Evolutionary conservation across 2,797 vertebrate species (phyloP), one percentile per base, ranked within the genome.

Genomic region (Etheostoma nigrum): DNA sequence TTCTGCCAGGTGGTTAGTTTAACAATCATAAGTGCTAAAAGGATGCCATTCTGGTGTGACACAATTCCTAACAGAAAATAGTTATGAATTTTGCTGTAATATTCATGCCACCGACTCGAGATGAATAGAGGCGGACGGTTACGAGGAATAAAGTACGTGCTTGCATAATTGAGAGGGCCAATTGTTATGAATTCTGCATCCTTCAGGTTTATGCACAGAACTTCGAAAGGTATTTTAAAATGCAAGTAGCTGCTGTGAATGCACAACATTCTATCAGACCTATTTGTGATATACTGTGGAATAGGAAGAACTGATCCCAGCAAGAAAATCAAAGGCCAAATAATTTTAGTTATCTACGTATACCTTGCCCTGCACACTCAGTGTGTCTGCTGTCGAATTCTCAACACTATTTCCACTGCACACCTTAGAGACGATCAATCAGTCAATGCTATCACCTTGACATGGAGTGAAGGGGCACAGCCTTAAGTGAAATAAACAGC

Each of bases 401-500:
- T 62, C 15, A 63, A 49, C 77, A 83, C 36, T 51, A 75, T 80
- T 86, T 79, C 53, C 66, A 58, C 23, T 11, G 52, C 69, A 67
- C 76, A 72, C 76, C 73, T 82, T 77, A 67, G 78, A 79, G 48
- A 76, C 66, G 67, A 89, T 92, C 89, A 81, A 87, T 94, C 89
- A 88, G 79, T 82, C 74, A 73, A 63, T 68, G 79, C 73, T 60
- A 51, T 80, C 70, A 58, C 30, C 68, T 70, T 88, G 80, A 92
- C 89, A 82, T 76, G 73, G 84, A 86, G 75, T 55, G 64, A 90
- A 78, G 70, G 73, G 52, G 53, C 8, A 40, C 85, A 85, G 81
- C 71, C 82, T 87, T 62, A 64, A 78, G 67, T 74, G 49, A 81
- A 90, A 90, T 93, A 86, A 93, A 85, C 77, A 60, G 47, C 82